Base-by-base conservation (phyloP, 1,140 invertebrate species). In the Aleiodes sp. region DNA sequence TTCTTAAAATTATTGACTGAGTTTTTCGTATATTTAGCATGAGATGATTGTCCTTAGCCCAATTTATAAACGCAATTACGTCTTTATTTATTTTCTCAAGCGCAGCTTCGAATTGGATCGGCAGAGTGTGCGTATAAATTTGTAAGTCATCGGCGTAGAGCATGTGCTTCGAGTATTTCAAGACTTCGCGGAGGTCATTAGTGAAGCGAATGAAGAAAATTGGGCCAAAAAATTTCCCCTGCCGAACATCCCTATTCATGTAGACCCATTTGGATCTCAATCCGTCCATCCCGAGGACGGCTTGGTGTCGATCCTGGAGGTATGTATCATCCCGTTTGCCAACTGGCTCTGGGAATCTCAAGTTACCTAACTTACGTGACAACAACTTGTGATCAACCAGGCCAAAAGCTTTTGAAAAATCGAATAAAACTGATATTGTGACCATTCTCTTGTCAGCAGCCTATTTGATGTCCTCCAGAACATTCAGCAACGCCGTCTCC, bases 361-460 rank as follows among this genome's bases (percentile, higher is more conserved):
- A 2, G 1, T 29, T 0, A 0, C 21, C 12, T 0, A 69, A 21
- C 39, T 68, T 72, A 0, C 9, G 31, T 1, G 70, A 43, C 9
- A 68, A 37, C n/a, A 33, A 0, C 33, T 33, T 35, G 28, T 72
- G 63, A 19, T 71, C 60, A 8, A 75, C 75, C 2, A 68, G 21
- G 52, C 75, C 75, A 28, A 78, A 78, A 4, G 71, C 75, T 39
- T 76, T 77, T 0, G 65, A 66, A 16, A 75, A 70, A 29, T 76
- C 73, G 6, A 76, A 69, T 0, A 75, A 37, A 6, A 72, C 62
- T 0, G 75, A 14, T 12, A 76, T 57, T 0, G 70, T 74, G 1
- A 72, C 24, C 21, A 26, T 37, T n/a, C 26, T 4, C 24, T 46
- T 4, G 41, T 73, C 71, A 16, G 65, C 64, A 10, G 31, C 57